Percentiles rank a stretch among this genome's conserved stretches.
Evolutionary conservation across 2,113 vertebrate species (phyloP).

Genomic region (Casuarius casuarius): DNA sequence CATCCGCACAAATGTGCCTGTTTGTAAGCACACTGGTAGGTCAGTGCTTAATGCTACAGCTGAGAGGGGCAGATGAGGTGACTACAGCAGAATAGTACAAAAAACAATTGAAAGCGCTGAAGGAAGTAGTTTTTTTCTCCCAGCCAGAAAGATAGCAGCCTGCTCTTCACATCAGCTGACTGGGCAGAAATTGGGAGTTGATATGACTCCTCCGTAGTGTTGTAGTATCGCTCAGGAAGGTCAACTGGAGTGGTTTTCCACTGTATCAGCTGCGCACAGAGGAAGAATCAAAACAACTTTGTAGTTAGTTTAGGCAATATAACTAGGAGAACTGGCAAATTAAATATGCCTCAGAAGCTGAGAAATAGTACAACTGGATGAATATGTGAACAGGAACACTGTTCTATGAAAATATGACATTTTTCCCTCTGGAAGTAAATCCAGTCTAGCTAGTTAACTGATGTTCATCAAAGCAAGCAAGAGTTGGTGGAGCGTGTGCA

Average conservation of each 20-base stretch:
- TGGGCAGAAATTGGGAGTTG: not conserved
- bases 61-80: conserved; percentile 41
- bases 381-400: not conserved
- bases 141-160: conserved; percentile 30
- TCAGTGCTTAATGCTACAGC: conserved; percentile 21
- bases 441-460: not conserved
- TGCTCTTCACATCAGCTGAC: conserved; percentile 24
- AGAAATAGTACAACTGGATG: not conserved
- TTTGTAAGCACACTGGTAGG: conserved; percentile 29
- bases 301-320: not conserved
- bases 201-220: not conserved
- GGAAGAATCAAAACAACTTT: not conserved
- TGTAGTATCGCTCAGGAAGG: not conserved
- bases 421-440: not conserved
- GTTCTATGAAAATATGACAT: not conserved
- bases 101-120: not conserved
- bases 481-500: not conserved
- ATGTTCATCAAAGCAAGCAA: not conserved
- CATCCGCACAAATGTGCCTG: not conserved
- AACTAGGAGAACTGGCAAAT: not conserved
- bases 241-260: not conserved
- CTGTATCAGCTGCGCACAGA: not conserved
- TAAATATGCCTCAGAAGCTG: not conserved
- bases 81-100: not conserved
- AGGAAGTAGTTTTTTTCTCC: conserved; percentile 28